Percentiles rank a stretch among this genome's conserved stretches.
phyloP scores from a whole-genome alignment of 2,888 invertebrate genomes.

The Trichopria drosophilae region DNA sequence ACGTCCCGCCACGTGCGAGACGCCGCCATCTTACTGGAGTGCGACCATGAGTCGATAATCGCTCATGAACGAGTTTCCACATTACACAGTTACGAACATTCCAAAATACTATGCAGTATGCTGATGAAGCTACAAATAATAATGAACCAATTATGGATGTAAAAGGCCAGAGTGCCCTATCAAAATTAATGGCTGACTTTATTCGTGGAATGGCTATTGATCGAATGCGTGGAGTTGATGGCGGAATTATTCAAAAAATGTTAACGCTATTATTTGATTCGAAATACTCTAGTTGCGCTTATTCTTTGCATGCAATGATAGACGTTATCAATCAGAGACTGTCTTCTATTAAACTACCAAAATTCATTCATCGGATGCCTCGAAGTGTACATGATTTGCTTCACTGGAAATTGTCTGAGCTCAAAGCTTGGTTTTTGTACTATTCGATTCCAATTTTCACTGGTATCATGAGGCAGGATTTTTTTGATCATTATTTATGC shows the following conservation, averaged over 20 bases:
- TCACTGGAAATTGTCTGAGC: constrained; percentile 36
- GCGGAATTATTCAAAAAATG: constrained; percentile 26
- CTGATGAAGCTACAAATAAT: constrained; percentile 19
- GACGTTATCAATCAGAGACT: constrained; percentile 27
- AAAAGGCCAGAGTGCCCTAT: constrained; percentile 26
- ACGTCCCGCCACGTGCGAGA: no score
- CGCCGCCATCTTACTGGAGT: no score
- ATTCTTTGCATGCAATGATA: constrained; percentile 24
- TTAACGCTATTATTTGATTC: constrained; percentile 24
- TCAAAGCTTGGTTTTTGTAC: constrained; percentile 30
- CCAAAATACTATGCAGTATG: constrained; percentile 21
- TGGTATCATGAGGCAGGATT: constrained; percentile 21
- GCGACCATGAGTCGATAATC: no score
- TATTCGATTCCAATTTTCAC: constrained; percentile 25
- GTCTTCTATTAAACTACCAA: constrained; percentile 28
- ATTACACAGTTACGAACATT: constrained; percentile 21
- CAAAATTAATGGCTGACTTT: constrained; percentile 29
- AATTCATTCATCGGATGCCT: constrained; percentile 32
- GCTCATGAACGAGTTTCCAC: no score
- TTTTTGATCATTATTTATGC: constrained; percentile 20
- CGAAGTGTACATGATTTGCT: constrained; percentile 25
- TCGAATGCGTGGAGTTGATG: constrained; percentile 29
- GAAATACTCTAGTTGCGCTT: constrained; percentile 9
- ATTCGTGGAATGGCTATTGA: constrained; percentile 26
- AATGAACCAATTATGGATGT: constrained; percentile 23